phyloP scores from a whole-genome alignment of 1,140 invertebrate species.

The Drosophila varians region DNA sequence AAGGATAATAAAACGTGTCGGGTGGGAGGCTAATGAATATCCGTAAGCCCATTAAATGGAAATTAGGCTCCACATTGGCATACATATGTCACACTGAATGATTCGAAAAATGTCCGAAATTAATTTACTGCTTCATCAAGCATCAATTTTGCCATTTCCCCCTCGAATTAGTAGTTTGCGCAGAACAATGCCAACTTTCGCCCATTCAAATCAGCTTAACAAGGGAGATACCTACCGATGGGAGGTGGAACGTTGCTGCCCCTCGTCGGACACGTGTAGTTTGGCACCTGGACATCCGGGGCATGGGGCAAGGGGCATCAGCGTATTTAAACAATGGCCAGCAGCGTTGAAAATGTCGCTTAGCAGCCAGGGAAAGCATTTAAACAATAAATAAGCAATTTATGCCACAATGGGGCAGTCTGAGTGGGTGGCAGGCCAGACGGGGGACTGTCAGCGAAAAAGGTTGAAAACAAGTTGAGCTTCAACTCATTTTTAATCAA shows the following conservation, averaged over 20 bases:
- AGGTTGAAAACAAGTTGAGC: slow-evolving; percentile 40
- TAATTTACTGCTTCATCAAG: slow-evolving; percentile 55
- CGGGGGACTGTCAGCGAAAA: slow-evolving; percentile 45
- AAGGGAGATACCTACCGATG: slow-evolving; percentile 11
- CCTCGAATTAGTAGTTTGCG: slow-evolving; percentile 25
- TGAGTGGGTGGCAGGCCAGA: slow-evolving; percentile 6
- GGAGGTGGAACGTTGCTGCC: not conserved
- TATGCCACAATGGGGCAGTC: slow-evolving; percentile 48
- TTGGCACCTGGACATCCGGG: slow-evolving; percentile 7
- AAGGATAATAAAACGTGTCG: too few relatives aligned
- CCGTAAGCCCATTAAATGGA: slow-evolving; percentile 9
- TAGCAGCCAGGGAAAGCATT: slow-evolving; percentile 64
- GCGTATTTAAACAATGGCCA: slow-evolving; percentile 32
- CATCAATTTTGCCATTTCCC: slow-evolving; percentile 43
- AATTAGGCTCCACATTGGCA: slow-evolving; percentile 18
- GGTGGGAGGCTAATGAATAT: slow-evolving; percentile 37
- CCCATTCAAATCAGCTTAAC: slow-evolving; percentile 27
- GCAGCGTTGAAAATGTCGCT: slow-evolving; percentile 62
- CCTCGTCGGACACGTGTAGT: slow-evolving; percentile 30
- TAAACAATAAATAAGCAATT: slow-evolving; percentile 81
- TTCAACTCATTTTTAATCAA: slow-evolving; percentile 69
- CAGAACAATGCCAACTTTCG: slow-evolving; percentile 21
- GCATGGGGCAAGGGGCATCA: slow-evolving; percentile 6
- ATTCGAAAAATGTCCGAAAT: slow-evolving; percentile 44
- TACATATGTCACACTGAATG: slow-evolving; percentile 19